Evolutionary conservation across 1,140 invertebrate species (phyloP).

Genomic region (Drosophila bocki): DNA sequence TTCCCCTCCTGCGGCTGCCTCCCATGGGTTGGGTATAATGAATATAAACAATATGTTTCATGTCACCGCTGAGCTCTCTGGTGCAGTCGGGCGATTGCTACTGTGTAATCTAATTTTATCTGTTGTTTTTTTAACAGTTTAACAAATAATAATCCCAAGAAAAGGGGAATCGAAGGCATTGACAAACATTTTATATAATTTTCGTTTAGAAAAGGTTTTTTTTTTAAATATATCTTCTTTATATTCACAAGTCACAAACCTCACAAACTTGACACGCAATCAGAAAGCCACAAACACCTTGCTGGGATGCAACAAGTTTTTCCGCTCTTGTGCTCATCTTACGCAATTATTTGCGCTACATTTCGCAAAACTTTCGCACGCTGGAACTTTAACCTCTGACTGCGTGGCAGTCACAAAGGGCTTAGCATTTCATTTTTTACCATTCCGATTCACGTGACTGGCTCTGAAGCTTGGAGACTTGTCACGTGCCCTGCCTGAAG

Average conservation of each 20-base stretch:
- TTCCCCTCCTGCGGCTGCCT: conserved; percentile 19
- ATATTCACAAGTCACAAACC: conserved; percentile 6
- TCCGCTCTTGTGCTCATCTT: conserved; percentile 45
- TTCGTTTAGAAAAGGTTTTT: background rate
- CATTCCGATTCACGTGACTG: conserved; percentile 65
- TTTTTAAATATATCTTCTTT: background rate
- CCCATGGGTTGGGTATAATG: conserved; percentile 15
- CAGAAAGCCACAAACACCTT: conserved; percentile 32
- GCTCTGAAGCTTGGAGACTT: conserved; percentile 28
- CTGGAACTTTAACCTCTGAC: conserved; percentile 59
- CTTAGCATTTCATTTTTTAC: conserved; percentile 37
- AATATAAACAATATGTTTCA: conserved; percentile 52
- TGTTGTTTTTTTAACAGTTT: background rate
- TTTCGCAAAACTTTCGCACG: conserved; percentile 53
- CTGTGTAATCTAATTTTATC: background rate
- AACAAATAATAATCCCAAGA: background rate
- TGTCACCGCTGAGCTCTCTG: conserved; percentile 9
- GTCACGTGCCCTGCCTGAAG: conserved; percentile 56
- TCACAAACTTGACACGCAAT: conserved; percentile 53
- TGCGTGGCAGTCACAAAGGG: conserved; percentile 51
- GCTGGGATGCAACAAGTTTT: conserved; percentile 60
- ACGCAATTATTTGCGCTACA: conserved; percentile 67
- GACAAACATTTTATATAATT: background rate
- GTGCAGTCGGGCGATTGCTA: background rate
- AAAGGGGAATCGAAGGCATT: too few relatives aligned